Percentiles rank a stretch among this genome's conserved stretches.
These are phyloP conservation scores for Microcebus griseorufus DNA, from an alignment of 2,113 vertebrate genomes.

Conservation along the genomic window DNA sequence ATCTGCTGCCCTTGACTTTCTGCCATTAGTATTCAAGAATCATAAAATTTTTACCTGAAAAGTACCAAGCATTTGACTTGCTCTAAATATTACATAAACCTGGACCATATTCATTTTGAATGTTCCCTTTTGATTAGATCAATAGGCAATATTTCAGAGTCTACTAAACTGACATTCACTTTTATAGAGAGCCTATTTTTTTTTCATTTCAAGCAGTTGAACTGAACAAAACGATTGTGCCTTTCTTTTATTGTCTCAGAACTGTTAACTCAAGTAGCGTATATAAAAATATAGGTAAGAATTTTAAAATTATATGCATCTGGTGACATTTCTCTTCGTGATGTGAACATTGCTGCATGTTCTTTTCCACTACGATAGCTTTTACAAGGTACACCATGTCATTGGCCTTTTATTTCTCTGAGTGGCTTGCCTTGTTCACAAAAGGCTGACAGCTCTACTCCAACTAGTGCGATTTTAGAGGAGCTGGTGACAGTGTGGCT, in stretches of 20 bases:
- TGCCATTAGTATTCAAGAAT: conserved; percentile 8
- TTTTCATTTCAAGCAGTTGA: conserved; percentile 20
- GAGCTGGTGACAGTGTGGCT: not conserved
- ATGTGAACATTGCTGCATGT: not conserved
- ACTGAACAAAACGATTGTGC: conserved; percentile 45
- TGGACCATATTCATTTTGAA: conserved; percentile 35
- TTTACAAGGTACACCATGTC: conserved; percentile 62
- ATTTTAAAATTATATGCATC: conserved; percentile 48
- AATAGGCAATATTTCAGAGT: conserved; percentile 45
- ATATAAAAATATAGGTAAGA: conserved; percentile 60
- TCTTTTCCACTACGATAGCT: conserved; percentile 55
- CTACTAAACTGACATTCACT: not conserved
- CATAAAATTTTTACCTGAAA: conserved; percentile 42
- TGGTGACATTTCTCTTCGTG: conserved; percentile 53
- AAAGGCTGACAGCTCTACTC: conserved; percentile 47
- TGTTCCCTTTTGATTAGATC: conserved; percentile 46
- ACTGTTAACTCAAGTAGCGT: not conserved
- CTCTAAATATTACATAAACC: conserved; percentile 58
- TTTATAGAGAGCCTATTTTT: not conserved
- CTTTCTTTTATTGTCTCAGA: conserved; percentile 54
- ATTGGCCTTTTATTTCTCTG: conserved; percentile 52
- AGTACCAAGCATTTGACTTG: conserved; percentile 23
- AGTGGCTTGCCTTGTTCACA: conserved; percentile 31
- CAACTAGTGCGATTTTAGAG: conserved; percentile 40
- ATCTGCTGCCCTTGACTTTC: conserved; percentile 40